Conservation (phyloP, 1,140 invertebrate genomes). For the Maniola jurtina region DNA sequence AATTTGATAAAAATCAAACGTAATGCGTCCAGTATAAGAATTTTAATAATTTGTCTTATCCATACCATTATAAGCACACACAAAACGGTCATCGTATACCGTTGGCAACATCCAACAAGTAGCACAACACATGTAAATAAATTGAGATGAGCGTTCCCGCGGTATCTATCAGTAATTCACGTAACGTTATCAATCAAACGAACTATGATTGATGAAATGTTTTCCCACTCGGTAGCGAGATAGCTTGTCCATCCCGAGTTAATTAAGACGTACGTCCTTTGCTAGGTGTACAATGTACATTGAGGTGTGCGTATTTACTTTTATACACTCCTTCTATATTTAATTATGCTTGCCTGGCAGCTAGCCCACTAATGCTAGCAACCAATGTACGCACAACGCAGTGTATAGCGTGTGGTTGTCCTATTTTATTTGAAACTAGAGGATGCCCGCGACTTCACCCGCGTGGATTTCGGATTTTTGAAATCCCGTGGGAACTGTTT, state of each 20-base stretch:
- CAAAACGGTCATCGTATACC: constrained; percentile 52
- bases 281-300: background rate
- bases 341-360: background rate
- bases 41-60: constrained; percentile 15
- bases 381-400: no score
- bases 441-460: no score
- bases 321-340: background rate
- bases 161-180: constrained; percentile 75
- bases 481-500: no score
- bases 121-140: constrained; percentile 75
- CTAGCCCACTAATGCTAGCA: background rate
- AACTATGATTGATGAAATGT: constrained; percentile 73
- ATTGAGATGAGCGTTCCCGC: constrained; percentile 68
- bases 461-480: no score
- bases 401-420: no score
- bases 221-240: constrained; percentile 67
- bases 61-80: constrained; percentile 19
- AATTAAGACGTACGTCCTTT: constrained; percentile 62
- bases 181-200: constrained; percentile 74
- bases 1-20: no score
- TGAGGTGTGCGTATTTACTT: background rate
- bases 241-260: constrained; percentile 64
- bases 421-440: no score
- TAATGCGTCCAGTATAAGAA: no score
- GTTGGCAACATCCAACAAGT: constrained; percentile 72